These are phyloP conservation scores for Smittia sp. DNA, from an alignment of 2,888 invertebrate species.

Conservation along the genomic window DNA sequence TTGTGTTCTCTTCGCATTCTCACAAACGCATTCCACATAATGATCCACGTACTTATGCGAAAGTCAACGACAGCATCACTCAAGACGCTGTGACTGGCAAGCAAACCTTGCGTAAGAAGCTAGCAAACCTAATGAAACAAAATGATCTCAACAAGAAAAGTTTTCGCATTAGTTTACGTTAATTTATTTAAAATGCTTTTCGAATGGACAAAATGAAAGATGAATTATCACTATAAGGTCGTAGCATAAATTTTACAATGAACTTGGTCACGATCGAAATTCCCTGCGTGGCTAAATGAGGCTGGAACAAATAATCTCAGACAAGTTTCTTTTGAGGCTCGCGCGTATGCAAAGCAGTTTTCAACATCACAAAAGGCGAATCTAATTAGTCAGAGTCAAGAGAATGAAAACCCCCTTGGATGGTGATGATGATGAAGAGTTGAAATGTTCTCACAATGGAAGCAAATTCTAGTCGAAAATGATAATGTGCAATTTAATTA, in stretches of 20 bases:
- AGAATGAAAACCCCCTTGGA: background rate
- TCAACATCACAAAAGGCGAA: background rate
- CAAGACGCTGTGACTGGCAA: background rate
- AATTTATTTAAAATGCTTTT: slow-evolving; percentile 8
- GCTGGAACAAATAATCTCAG: slow-evolving; percentile 25
- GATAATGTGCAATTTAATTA: slow-evolving; percentile 39
- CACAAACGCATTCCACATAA: slow-evolving; percentile 26
- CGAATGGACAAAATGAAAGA: background rate
- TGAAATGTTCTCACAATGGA: background rate
- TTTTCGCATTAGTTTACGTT: slow-evolving; percentile 4
- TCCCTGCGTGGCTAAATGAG: slow-evolving; percentile 13
- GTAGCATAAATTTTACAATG: slow-evolving; percentile 3
- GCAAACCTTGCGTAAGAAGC: background rate
- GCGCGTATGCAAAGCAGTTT: background rate
- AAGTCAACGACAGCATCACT: background rate
- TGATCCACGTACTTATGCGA: background rate
- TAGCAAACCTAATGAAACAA: slow-evolving; percentile 20
- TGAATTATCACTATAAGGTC: slow-evolving; percentile 11
- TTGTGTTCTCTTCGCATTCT: background rate
- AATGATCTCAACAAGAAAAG: slow-evolving; percentile 32
- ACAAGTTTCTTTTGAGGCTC: background rate
- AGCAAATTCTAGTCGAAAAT: slow-evolving; percentile 37
- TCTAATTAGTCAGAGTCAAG: no score
- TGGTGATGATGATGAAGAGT: background rate
- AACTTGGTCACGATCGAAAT: background rate